These are phyloP conservation scores for Corythucha ciliata DNA, from an alignment of 2,888 invertebrate genomes.

Conservation along the genomic window DNA sequence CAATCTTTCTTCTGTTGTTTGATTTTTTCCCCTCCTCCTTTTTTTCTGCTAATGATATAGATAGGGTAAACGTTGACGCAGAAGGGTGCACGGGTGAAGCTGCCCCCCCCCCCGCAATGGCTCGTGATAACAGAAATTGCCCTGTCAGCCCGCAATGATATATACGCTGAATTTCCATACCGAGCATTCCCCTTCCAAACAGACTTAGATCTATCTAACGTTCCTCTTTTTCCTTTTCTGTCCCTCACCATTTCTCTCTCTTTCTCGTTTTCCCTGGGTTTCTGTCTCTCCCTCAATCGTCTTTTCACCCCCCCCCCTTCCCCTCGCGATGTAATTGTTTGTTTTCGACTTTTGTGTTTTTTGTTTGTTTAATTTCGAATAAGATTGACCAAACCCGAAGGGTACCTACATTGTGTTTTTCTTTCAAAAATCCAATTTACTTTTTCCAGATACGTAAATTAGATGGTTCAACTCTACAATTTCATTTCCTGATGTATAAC, in stretches of 20 bases:
- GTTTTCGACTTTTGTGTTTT: too few species aligned
- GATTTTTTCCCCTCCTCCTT: conserved; percentile 9
- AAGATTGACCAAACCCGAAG: too few species aligned
- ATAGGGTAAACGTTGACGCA: conserved; percentile 25
- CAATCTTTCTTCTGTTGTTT: conserved; percentile 24
- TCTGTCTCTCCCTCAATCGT: conserved; percentile 9
- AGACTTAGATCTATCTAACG: conserved; percentile 24
- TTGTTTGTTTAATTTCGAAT: too few species aligned
- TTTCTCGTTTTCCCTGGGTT: conserved; percentile 11
- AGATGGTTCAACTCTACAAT: too few species aligned
- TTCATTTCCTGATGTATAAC: too few species aligned
- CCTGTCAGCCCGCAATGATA: conserved; percentile 83
- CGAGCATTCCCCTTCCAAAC: conserved; percentile 31
- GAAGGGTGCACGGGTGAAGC: conserved; percentile 16
- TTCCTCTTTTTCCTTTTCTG: conserved; percentile 19
- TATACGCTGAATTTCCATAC: conserved; percentile 83
- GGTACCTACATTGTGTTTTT: too few species aligned
- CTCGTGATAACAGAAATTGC: conserved; percentile 53
- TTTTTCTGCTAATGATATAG: conserved; percentile 22
- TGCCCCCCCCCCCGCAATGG: conserved; percentile 14
- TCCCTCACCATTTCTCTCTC: conserved; percentile 2
- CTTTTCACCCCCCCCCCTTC: conserved; percentile 3
- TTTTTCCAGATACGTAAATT: too few species aligned
- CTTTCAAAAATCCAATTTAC: too few species aligned
- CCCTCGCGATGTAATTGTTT: too few species aligned